Evolutionary conservation across 2,888 invertebrate genomes (phyloP).

Genomic region (Scrobipalpa atriplicella): DNA sequence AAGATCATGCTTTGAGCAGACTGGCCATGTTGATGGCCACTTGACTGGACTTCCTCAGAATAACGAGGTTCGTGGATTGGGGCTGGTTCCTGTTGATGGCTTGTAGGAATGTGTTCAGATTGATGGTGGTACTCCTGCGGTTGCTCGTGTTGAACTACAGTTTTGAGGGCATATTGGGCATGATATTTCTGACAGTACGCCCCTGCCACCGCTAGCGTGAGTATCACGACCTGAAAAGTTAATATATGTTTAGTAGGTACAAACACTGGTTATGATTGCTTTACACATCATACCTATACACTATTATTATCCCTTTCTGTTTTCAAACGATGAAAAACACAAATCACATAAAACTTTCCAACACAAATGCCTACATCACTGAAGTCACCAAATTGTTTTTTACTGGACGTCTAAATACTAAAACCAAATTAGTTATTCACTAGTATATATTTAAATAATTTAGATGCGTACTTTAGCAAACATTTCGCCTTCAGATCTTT

Average conservation of each 20-base stretch:
- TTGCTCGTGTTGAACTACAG: conserved; percentile 53
- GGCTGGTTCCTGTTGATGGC: conserved; percentile 53
- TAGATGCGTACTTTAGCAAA: conserved; percentile 67
- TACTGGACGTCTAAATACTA: background rate
- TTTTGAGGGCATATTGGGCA: conserved; percentile 49
- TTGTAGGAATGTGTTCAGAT: conserved; percentile 49
- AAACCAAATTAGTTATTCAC: conserved; percentile 1
- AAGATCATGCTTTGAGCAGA: conserved; percentile 59
- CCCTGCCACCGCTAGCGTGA: conserved; percentile 51
- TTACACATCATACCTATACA: background rate
- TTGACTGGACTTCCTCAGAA: conserved; percentile 24
- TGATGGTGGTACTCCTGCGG: conserved; percentile 55
- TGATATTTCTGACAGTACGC: conserved; percentile 58
- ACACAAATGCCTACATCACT: background rate
- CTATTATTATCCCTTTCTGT: background rate
- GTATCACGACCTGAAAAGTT: conserved; percentile 60
- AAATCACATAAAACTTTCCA: conserved; percentile 3
- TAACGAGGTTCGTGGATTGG: conserved; percentile 53
- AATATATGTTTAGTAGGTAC: background rate
- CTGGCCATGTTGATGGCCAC: conserved; percentile 16
- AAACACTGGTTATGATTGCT: background rate
- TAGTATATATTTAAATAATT: conserved; percentile 29
- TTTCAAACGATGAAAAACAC: background rate
- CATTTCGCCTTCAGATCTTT: conserved; percentile 68
- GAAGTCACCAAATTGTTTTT: background rate